Evolutionary conservation across 2,113 vertebrate species (phyloP), one percentile per base, ranked within the genome.

Genomic region (Gymnarchus niloticus): DNA sequence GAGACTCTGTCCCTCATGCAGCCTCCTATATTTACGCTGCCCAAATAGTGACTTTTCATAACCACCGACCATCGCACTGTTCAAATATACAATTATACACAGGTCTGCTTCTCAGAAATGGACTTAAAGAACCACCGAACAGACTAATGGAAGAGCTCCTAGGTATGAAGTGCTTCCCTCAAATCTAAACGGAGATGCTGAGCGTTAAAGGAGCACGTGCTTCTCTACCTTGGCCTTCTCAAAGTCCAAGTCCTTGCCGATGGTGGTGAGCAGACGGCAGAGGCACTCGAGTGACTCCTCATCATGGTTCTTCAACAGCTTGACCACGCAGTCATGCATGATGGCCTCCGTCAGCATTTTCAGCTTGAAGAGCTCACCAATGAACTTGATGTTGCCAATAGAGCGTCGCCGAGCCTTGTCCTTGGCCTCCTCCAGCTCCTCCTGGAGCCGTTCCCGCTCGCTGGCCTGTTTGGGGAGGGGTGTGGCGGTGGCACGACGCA

Each of bases 311-410:
- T 99, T 99, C 69, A 99, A 96, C 83, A 99, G 95, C 90, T 99
- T 99, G 83, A 99, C 96, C 19, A 99, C 96, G 0, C 98, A 99
- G 91, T 99, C 98, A 0, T 99, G 98, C 98, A 99, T 99, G 91
- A 99, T 99, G 80, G 98, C 96, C 89, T 99, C 98, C 0, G 98
- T 99, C 89, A 99, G 92, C 98, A 99, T 99, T 93, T 99, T 99
- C 86, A 99, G 94, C 88, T 99, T 99, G 89, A 99, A 99, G 61
- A 99, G 94, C 85, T 99, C 98, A 0, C 98, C 98, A 0, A 99
- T 99, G 85, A 99, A 99, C 91, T 99, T 99, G 51, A 99, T 99
- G 90, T 99, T 99, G 3, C 98, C 98, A 61, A 99, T 89, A 0
- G 98, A 99, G 9, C 98, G 95, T 6, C 97, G 95, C 0, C 98